Evolutionary conservation across 2,888 invertebrate species (phyloP).

Genomic region (Trachelus tabidus): DNA sequence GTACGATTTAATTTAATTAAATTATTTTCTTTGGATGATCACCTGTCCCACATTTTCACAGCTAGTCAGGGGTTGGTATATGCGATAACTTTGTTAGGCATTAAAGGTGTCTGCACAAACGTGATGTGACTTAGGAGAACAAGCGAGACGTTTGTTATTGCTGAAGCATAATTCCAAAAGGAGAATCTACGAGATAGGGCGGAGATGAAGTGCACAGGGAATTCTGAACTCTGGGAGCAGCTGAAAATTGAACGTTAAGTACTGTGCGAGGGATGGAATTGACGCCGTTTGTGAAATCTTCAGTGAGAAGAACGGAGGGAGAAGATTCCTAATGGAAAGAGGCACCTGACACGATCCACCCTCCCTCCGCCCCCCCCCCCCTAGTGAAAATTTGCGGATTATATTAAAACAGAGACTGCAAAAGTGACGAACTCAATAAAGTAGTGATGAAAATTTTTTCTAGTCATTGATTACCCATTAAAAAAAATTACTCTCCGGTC

Average conservation of each 20-base stretch:
- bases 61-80: neutral
- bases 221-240: slow-evolving; percentile 25
- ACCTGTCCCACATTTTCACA: neutral
- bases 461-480: neutral
- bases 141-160: slow-evolving; percentile 26
- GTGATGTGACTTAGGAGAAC: neutral
- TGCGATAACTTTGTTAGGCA: neutral
- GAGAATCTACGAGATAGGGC: neutral
- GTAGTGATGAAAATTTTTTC: neutral
- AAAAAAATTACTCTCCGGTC: neutral
- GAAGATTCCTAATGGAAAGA: neutral
- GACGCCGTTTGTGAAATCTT: slow-evolving; percentile 1
- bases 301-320: neutral
- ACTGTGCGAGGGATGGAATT: slow-evolving; percentile 16
- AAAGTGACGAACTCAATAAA: neutral
- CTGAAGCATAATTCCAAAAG: slow-evolving; percentile 28
- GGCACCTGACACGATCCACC: neutral
- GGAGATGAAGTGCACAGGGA: slow-evolving; percentile 11
- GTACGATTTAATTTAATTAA: neutral
- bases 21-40: neutral
- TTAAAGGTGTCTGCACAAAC: neutral
- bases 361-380: too few relatives aligned
- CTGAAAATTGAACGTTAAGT: slow-evolving; percentile 36
- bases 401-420: slow-evolving; percentile 4
- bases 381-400: neutral